Conservation (phyloP, 1,140 invertebrate species). For the Fopius arisanus region DNA sequence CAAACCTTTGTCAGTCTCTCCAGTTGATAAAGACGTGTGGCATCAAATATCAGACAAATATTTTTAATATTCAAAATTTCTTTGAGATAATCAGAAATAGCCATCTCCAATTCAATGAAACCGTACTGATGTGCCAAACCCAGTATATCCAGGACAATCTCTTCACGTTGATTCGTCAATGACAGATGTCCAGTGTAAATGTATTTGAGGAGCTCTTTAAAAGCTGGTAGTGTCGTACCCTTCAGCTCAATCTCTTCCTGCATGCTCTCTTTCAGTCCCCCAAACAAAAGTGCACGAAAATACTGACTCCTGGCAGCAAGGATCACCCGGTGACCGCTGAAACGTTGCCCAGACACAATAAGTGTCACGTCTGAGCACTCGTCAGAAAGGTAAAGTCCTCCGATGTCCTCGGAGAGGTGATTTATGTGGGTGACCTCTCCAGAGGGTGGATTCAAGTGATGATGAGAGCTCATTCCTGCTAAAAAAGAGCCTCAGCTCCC, state of each 20-base stretch:
- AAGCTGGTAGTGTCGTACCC: slow-evolving; percentile 86
- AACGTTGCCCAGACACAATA: slow-evolving; percentile 82
- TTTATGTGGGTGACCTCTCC: slow-evolving; percentile 52
- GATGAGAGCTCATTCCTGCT: slow-evolving; percentile 50
- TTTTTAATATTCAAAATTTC: slow-evolving; percentile 87
- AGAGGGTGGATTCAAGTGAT: slow-evolving; percentile 48
- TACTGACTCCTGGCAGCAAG: slow-evolving; percentile 94
- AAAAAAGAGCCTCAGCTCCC: not conserved
- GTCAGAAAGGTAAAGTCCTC: slow-evolving; percentile 81
- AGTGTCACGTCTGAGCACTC: slow-evolving; percentile 93
- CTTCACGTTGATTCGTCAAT: slow-evolving; percentile 77
- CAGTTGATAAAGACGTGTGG: slow-evolving; percentile 80
- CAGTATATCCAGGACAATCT: slow-evolving; percentile 60
- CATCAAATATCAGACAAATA: slow-evolving; percentile 92
- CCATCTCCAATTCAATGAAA: slow-evolving; percentile 88
- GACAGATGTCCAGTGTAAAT: slow-evolving; percentile 94
- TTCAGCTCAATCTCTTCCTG: slow-evolving; percentile 83
- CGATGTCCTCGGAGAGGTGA: slow-evolving; percentile 78
- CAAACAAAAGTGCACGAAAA: slow-evolving; percentile 89
- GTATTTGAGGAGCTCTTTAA: slow-evolving; percentile 91
- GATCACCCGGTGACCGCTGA: slow-evolving; percentile 90
- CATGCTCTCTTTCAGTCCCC: slow-evolving; percentile 89
- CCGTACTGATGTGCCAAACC: slow-evolving; percentile 93
- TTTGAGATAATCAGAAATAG: slow-evolving; percentile 92
- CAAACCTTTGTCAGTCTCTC: slow-evolving; percentile 72